Base-by-base conservation (phyloP, 2,888 invertebrate genomes). In the Drosophila monieri region DNA sequence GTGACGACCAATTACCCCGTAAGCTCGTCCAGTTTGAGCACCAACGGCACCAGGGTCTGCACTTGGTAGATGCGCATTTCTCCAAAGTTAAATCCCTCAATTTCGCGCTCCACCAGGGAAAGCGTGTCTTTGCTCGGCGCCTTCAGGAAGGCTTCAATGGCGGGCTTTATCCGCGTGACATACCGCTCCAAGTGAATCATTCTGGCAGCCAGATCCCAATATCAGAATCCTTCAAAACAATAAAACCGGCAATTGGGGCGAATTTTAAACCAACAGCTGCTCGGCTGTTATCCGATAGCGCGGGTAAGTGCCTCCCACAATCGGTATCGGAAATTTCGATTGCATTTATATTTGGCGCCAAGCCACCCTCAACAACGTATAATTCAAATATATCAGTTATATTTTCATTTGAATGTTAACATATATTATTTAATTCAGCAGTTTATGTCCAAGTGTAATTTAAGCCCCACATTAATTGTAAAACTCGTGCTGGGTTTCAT, bases 401-500 rank as follows among this genome's bases (percentile, higher is more conserved):
- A n/a, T 6, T 21, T 1, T 37, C 14, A 37, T 37, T 37, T 14
- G 3, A 25, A 25, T 9, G 6, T 8, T 3, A 37, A 52, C 27
- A 27, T 27, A 23, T 23, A 23, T 23, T 23, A 21, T 10, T 44
- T 8, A 12, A 15, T 55, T 27, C 2, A 6, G 14, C n/a, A n/a
- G n/a, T 2, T 14, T 35, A 35, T 14, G 2, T 2, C 6, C n/a
- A 14, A 35, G 32, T 4, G 4, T 8, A 37, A 37, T n/a, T 14
- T 8, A 37, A 37, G 14, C 1, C 2, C 9, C 8, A 14, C 41
- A 15, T 65, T 98, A 99, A 94, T 98, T 99, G 92, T 99, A 99
- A 93, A 99, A 99, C 91, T 99, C 99, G 89, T 99, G 98, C 93
- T 99, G 99, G 81, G 97, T 96, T 91, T 84, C 87, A 91, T 99